Base-by-base conservation (phyloP, 1,140 invertebrate species). In the Drosophila seguyi region DNA sequence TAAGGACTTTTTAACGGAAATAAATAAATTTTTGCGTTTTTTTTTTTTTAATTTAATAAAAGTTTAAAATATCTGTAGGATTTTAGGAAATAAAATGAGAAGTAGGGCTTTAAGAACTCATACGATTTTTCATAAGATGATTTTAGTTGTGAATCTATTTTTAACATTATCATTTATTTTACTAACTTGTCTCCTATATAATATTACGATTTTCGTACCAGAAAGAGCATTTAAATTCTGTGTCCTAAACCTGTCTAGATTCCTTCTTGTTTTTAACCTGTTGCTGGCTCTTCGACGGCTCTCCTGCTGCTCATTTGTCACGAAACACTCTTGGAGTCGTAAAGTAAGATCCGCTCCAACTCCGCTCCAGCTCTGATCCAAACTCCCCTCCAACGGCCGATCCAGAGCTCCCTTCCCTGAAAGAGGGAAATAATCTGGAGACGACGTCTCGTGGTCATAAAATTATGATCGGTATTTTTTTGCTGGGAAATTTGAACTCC, bases 401-500 rank as follows among this genome's bases (percentile, higher is more conserved):
- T 11, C 18, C 41, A 20, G 18, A 44, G 18, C 18, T 44, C 18
- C 41, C 16, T 20, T 65, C 20, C 45, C 36, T 62, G 6, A 25
- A 42, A 14, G 50, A 50, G 27, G 41, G 29, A 80, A 69, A 31
- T 42, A 69, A 48, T 73, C 79, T 77, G 52, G 57, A 42, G 52
- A 48, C 38, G 36, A 27, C 31, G 39, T 42, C 41, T 48, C 45
- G 67, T 5, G 53, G 85, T 85, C 85, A 79, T 88, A 90, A 88
- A 88, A 90, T 88, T 88, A 88, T 88, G 84, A 88, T 88, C 68
- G 84, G 84, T 88, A 88, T 87, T 87, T 66, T 31, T 59, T 87
- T 62, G 36, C 62, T 47, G 67, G 55, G 84, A 88, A 90, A 88
- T 90, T 84, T 90, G 84, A 88, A 84, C 84, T 88, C 48, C 63